Base-by-base conservation (phyloP, 37 sponge, comb jelly and placozoan genomes). In the Halisarca cf. caerulea region DNA sequence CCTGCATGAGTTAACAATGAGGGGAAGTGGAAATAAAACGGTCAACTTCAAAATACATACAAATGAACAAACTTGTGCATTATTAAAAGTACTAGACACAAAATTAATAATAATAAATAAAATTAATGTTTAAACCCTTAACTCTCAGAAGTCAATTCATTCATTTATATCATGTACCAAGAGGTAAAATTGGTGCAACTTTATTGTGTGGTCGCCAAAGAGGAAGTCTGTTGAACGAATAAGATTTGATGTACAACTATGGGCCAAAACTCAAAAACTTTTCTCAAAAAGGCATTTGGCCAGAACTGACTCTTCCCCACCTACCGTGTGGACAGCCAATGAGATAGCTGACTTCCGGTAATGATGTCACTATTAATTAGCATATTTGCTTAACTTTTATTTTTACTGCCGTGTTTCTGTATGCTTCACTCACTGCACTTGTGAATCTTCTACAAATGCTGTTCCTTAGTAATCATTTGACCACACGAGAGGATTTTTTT, bases 131-230 rank as follows among this genome's bases (percentile, higher is more conserved):
- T n/a, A n/a, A n/a, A n/a, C n/a, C n/a, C n/a, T n/a, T n/a, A n/a
- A n/a, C n/a, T n/a, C n/a, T n/a, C n/a, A n/a, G n/a, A n/a, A n/a
- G n/a, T n/a, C n/a, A n/a, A n/a, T n/a, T n/a, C n/a, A n/a, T n/a
- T n/a, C n/a, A n/a, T n/a, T n/a, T n/a, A n/a, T n/a, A n/a, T n/a
- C n/a, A n/a, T n/a, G n/a, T n/a, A n/a, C n/a, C n/a, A n/a, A n/a
- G n/a, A n/a, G n/a, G n/a, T n/a, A n/a, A n/a, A n/a, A n/a, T 15
- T 69, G 33, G 71, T 69, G 71, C 33, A 36, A 69, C 37, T 69
- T 69, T 34, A 36, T 69, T 34, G 71, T 69, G 36, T 69, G 71
- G 71, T 36, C 35, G 7, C 71, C 71, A 11, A 69, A 28, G 33
- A 36, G 71, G 35, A 69, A 35, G 35, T 69, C 71, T 21, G 71